phyloP scores from a whole-genome alignment of 2,113 vertebrate genomes.

The Heliornis fulica region DNA sequence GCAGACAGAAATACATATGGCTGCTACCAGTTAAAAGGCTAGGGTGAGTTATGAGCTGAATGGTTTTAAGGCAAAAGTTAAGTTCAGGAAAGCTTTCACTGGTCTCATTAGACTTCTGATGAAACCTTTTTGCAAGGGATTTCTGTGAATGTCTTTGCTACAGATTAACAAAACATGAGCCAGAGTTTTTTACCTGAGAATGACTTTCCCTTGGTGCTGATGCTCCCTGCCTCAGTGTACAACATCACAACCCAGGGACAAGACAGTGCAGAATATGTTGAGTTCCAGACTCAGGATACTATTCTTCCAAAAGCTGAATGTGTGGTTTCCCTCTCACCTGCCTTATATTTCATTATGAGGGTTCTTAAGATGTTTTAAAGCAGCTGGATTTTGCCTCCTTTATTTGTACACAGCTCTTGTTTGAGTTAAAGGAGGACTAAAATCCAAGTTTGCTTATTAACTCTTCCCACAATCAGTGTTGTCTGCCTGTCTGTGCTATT shows the following conservation, averaged over 20 bases:
- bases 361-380: neutral
- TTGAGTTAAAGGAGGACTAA: neutral
- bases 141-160: neutral
- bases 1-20: neutral
- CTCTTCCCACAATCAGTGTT: neutral
- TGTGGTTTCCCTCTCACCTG: neutral
- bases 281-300: neutral
- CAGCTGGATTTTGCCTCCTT: neutral
- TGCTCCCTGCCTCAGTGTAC: neutral
- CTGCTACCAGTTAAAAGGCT: neutral
- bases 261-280: neutral
- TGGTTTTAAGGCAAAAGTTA: too few relatives aligned
- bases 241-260: neutral
- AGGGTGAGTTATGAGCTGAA: neutral
- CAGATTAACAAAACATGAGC: neutral
- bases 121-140: neutral
- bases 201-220: neutral
- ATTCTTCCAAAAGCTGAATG: neutral
- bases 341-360: neutral
- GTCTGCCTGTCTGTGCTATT: fast-evolving
- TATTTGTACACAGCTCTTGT: neutral
- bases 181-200: neutral
- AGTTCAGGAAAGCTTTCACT: neutral
- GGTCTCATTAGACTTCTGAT: neutral
- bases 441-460: neutral